phyloP scores from a whole-genome alignment of 2,888 invertebrate species.

The Megastigmus dorsalis region DNA sequence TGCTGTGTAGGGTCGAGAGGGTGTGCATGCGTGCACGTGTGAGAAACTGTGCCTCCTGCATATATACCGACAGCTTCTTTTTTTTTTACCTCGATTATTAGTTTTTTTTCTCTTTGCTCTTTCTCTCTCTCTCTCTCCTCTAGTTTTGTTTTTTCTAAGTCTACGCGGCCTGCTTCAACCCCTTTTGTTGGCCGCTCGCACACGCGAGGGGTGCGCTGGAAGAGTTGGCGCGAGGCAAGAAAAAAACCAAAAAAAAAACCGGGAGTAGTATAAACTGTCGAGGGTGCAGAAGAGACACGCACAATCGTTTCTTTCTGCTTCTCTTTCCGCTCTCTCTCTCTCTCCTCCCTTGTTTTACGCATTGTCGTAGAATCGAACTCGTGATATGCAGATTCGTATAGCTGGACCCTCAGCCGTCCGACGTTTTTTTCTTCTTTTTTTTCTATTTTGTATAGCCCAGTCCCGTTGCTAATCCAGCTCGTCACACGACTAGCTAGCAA shows the following conservation, averaged over 20 bases:
- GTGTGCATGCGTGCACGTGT: conserved; percentile 12
- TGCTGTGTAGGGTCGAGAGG: too few species aligned
- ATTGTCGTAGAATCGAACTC: conserved; percentile 17
- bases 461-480: too few species aligned
- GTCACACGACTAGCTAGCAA: conserved; percentile 1
- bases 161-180: background rate
- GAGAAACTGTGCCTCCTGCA: background rate
- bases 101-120: conserved; percentile 13
- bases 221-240: background rate
- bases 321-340: background rate
- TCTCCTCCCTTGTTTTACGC: too few species aligned
- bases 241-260: conserved; percentile 6
- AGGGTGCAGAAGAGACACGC: conserved; percentile 13
- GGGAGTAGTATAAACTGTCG: background rate
- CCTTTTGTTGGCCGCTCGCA: conserved; percentile 7
- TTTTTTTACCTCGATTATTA: too few species aligned
- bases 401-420: background rate
- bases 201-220: background rate
- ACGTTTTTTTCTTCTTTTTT: conserved; percentile 7
- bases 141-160: background rate
- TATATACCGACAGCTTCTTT: too few species aligned
- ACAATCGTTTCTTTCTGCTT: background rate
- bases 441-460: too few species aligned
- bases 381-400: conserved; percentile 41
- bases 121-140: background rate